Evolutionary conservation across 2,113 vertebrate species (phyloP).

Genomic region (Hystrix brachyura): DNA sequence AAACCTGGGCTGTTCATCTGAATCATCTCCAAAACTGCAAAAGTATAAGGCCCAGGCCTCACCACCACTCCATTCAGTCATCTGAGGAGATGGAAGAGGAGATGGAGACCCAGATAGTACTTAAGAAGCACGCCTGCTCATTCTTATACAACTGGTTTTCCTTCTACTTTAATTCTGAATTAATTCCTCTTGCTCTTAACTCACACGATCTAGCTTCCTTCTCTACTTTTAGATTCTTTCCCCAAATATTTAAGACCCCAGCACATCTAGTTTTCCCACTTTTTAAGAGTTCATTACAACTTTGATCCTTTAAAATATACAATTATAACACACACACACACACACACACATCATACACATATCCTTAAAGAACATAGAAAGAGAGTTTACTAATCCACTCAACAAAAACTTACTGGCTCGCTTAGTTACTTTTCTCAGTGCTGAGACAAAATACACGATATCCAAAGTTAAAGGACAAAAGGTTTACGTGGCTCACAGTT

Average conservation of each 20-base stretch:
- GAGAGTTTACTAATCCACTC: background rate
- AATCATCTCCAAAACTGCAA: background rate
- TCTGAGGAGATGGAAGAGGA: background rate
- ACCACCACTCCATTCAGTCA: background rate
- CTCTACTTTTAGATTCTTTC: background rate
- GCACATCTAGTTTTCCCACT: background rate
- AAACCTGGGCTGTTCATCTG: background rate
- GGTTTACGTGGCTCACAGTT: too few species aligned
- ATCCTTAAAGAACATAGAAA: background rate
- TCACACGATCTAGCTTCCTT: background rate
- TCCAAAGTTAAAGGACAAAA: too few species aligned
- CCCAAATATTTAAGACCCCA: background rate
- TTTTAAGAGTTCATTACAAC: background rate
- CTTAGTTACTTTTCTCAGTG: too few species aligned
- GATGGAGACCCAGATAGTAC: background rate
- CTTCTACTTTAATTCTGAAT: constrained; percentile 15
- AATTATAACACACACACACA: background rate
- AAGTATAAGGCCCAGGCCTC: background rate
- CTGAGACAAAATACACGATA: too few species aligned
- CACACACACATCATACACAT: background rate
- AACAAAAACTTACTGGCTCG: background rate
- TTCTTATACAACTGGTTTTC: background rate
- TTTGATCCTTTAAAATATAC: background rate
- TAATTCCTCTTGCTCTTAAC: background rate
- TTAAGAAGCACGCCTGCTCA: background rate